These are phyloP conservation scores for Drosophila aff. DNA, from an alignment of 1,140 invertebrate species.

Conservation along the genomic window DNA sequence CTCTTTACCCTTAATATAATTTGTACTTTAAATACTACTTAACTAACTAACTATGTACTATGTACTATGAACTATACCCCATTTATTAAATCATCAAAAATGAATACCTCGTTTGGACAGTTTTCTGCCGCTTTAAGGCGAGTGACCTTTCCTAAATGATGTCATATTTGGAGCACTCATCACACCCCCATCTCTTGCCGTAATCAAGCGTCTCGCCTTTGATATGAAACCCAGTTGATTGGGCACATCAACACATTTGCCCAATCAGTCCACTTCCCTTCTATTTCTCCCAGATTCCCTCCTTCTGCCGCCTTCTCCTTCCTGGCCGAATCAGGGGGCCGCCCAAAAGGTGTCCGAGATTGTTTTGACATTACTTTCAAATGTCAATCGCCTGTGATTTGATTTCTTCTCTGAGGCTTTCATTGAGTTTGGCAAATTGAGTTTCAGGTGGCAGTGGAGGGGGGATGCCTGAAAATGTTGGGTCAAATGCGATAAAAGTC, in stretches of 20 bases:
- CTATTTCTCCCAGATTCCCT: constrained; percentile 3
- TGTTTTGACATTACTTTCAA: constrained; percentile 82
- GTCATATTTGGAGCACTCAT: constrained; percentile 36
- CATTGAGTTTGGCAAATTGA: constrained; percentile 70
- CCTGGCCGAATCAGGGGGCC: constrained; percentile 38
- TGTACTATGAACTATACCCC: background rate
- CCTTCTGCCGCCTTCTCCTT: background rate
- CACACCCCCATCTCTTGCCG: constrained; percentile 6
- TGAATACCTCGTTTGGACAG: constrained; percentile 11
- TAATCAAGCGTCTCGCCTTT: constrained; percentile 34
- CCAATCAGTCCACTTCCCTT: constrained; percentile 52
- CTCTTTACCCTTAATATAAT: no score
- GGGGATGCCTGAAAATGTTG: constrained; percentile 32
- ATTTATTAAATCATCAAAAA: background rate
- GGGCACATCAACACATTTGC: constrained; percentile 73
- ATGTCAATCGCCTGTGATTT: constrained; percentile 73
- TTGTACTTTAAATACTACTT: background rate
- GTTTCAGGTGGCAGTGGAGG: constrained; percentile 43
- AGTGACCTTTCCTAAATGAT: constrained; percentile 51
- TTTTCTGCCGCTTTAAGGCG: constrained; percentile 42
- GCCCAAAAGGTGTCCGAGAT: constrained; percentile 71
- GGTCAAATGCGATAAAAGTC: constrained; percentile 80
- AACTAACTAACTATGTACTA: background rate
- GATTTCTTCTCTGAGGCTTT: constrained; percentile 52
- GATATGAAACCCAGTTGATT: constrained; percentile 71